phyloP scores from a whole-genome alignment of 2,888 invertebrate genomes.

The Drosophila barbarae region DNA sequence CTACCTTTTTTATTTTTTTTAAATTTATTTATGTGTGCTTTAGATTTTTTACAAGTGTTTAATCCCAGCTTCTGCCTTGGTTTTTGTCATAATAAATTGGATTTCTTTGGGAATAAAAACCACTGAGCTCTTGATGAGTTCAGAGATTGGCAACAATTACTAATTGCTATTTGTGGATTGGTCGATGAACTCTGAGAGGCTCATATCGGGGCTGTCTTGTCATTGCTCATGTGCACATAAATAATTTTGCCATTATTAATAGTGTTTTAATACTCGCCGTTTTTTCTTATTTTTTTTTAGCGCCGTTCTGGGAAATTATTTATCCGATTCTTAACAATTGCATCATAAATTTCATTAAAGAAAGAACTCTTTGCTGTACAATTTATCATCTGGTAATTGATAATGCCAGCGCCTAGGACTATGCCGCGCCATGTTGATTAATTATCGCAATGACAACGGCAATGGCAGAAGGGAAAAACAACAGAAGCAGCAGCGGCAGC shows the following conservation, averaged over 20 bases:
- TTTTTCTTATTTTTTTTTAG: background rate
- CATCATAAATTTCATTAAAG: constrained; percentile 64
- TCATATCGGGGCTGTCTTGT: background rate
- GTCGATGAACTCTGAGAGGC: constrained; percentile 16
- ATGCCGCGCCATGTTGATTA: constrained; percentile 63
- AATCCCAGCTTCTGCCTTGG: constrained; percentile 3
- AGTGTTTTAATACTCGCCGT: constrained; percentile 37
- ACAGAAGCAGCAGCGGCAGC: constrained; percentile 16
- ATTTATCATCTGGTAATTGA: constrained; percentile 70
- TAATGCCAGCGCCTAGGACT: constrained; percentile 65
- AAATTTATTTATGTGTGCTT: too few relatives aligned
- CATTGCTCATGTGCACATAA: constrained; percentile 15
- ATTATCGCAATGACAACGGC: constrained; percentile 63
- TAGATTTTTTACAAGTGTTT: background rate
- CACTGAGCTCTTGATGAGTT: background rate
- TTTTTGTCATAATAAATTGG: constrained; percentile 24
- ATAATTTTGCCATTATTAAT: constrained; percentile 34
- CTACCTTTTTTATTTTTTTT: too few relatives aligned
- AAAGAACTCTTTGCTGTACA: constrained; percentile 52
- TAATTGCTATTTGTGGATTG: constrained; percentile 28
- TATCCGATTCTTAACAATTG: constrained; percentile 61
- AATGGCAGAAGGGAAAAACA: constrained; percentile 28
- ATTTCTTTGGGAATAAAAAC: constrained; percentile 6
- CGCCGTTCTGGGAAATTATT: constrained; percentile 46
- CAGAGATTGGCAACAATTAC: constrained; percentile 13